Evolutionary conservation across 2,888 invertebrate species (phyloP), one percentile per base, ranked within the genome.

Genomic region (Chloromyia formosa): DNA sequence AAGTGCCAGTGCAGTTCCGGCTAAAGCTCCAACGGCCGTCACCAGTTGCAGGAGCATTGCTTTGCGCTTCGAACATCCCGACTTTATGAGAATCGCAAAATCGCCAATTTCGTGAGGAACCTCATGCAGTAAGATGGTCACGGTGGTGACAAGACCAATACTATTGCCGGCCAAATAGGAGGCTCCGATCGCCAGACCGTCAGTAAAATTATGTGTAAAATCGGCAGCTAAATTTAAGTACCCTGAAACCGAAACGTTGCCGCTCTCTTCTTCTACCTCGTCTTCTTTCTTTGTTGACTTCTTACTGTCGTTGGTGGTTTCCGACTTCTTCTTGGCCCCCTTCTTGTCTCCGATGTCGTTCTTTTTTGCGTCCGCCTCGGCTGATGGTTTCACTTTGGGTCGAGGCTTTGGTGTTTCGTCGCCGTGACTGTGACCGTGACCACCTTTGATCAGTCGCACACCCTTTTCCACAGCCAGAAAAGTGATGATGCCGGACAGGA

Each of bases 101-200:
- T 99, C 99, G 53, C 99, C 99, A 83, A 99, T 98, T 87, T 99
- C 99, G 87, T 99, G 99, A 45, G 99, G 99, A 77, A 99, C 94
- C 88, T 99, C 99, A 85, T 99, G 99, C 61, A 99, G 86, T 72
- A 99, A 88, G 81, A 99, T 98, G 1, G 98, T 98, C 49, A 97
- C 87, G 27, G 98, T 98, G 16, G 99, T 99, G 14, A 98, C 89
- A 73, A 93, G 88, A 35, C 96, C 96, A 81, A 95, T 89, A 79
- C 89, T 93, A 80, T 93, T 91, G 12, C 98, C 97, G 75, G 96
- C 97, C 81, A 98, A 89, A 84, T 93, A 98, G 0, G 98, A 98
- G 0, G 98, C 98, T 68, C 99, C 99, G 83, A 99, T 98, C 22
- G 99, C 99, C 76, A 99, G 87, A 22, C 99, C 99, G 88, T 99